These are phyloP conservation scores for Notodonta dromedarius DNA, from an alignment of 2,888 invertebrate species.

Conservation along the genomic window DNA sequence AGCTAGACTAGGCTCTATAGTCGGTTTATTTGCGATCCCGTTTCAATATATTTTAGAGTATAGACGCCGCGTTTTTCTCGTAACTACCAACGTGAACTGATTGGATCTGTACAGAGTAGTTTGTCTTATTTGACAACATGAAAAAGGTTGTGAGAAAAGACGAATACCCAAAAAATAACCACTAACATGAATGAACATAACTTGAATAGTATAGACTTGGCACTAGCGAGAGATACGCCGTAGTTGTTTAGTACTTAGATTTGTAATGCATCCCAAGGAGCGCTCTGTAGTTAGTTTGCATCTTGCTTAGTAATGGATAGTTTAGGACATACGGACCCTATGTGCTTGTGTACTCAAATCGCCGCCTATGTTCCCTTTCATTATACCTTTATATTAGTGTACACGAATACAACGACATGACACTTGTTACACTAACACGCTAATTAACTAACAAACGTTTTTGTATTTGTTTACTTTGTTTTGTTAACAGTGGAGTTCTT, in stretches of 20 bases:
- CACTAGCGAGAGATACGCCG: conserved; percentile 70
- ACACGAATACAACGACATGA: conserved; percentile 73
- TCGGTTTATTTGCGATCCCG: conserved; percentile 80
- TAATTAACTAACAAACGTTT: conserved; percentile 60
- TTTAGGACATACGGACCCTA: conserved; percentile 68
- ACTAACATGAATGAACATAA: conserved; percentile 28
- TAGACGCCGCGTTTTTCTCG: conserved; percentile 74
- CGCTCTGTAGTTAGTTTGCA: conserved; percentile 78
- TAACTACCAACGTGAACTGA: conserved; percentile 41
- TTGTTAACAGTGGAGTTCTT: conserved; percentile 59
- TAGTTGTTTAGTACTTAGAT: conserved; percentile 50
- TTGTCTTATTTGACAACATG: conserved; percentile 57
- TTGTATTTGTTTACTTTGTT: conserved; percentile 57
- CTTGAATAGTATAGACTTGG: conserved; percentile 36
- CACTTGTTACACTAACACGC: conserved; percentile 76
- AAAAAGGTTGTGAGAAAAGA: conserved; percentile 50
- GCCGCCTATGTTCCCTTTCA: conserved; percentile 78
- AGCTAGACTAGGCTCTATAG: conserved; percentile 70
- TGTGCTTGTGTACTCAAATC: conserved; percentile 80
- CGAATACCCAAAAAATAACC: conserved; percentile 27
- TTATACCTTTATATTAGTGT: conserved; percentile 65
- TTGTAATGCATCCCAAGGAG: conserved; percentile 64
- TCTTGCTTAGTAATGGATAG: conserved; percentile 69
- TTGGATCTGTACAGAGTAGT: conserved; percentile 29
- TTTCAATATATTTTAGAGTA: conserved; percentile 66